Evolutionary conservation across 2,888 invertebrate genomes (phyloP), one percentile per base, ranked within the genome.

Genomic region (Andrena chrysosceles): DNA sequence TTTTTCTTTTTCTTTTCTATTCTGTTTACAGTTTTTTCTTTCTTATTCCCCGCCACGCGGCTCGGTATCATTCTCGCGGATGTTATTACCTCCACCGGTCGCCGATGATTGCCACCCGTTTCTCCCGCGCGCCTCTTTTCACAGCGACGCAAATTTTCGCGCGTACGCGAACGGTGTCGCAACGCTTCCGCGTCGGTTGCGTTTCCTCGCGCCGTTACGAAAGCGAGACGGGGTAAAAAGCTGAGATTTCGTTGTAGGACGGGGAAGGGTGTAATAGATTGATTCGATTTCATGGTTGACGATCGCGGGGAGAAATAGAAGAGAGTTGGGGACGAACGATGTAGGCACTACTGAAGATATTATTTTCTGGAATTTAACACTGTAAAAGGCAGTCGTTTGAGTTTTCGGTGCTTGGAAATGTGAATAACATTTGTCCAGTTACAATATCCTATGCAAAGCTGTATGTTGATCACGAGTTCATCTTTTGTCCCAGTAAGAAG

Each of bases 131-230:
- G 16, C 29, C 16, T 35, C 16, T 6, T 59, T 75, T 60, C 60
- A 23, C 42, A n/a, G n/a, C 2, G 7, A 16, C 23, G 10, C 31
- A 16, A 13, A n/a, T 64, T 63, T 63, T 23, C 1, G 10, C 23
- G 29, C 20, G 35, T 62, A 35, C 16, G 49, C 42, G 64, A 13
- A 52, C 49, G 10, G 49, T 80, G 73, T 64, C 54, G 70, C 52
- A 64, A 78, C 67, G 52, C 31, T 49, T 69, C 69, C 52, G 54
- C 56, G 66, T 75, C 42, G 59, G 60, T 72, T 56, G 64, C 64
- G 81, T 59, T 74, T 74, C 62, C 54, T 68, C 68, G 73, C 59
- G 42, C 48, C 8, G 68, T 81, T 78, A 73, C 42, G 81, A 79
- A 72, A 81, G 79, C 48, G 31, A 54, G 7, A 29, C 8, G 8